Evolutionary conservation across 2,888 invertebrate species (phyloP).

Genomic region (Melikaiella ostensackeni): DNA sequence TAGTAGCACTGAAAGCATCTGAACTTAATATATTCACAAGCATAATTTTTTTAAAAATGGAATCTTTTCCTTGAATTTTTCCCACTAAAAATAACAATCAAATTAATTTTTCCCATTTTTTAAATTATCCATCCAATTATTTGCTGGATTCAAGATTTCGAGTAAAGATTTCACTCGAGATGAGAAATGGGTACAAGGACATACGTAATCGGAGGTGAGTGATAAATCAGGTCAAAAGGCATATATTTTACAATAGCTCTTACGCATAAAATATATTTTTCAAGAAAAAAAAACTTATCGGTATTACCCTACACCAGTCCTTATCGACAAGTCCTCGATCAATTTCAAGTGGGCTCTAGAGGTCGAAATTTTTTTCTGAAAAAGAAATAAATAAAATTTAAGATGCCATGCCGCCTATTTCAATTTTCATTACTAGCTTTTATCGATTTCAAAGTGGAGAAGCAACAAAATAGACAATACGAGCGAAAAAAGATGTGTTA

Average conservation of each 20-base stretch:
- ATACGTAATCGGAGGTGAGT: conserved; percentile 8
- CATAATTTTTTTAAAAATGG: not conserved
- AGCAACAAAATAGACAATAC: too few species aligned
- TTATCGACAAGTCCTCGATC: too few species aligned
- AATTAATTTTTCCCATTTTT: not conserved
- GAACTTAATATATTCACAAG: too few species aligned
- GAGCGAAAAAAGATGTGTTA: too few species aligned
- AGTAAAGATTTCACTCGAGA: conserved; percentile 1
- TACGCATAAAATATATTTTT: not conserved
- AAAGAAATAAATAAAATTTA: too few species aligned
- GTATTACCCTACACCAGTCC: too few species aligned
- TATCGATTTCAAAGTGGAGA: too few species aligned
- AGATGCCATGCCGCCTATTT: too few species aligned
- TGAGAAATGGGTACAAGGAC: conserved; percentile 23
- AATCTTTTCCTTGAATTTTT: not conserved
- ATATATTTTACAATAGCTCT: not conserved
- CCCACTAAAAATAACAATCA: not conserved
- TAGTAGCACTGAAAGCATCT: too few species aligned
- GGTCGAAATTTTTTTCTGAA: too few species aligned
- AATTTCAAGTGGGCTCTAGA: too few species aligned
- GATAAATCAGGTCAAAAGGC: conserved; percentile 20
- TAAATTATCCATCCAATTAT: not conserved
- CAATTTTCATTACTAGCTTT: too few species aligned
- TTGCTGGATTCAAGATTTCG: conserved; percentile 1
- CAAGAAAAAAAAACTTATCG: not conserved